Percentiles rank a stretch among this genome's conserved stretches.
Evolutionary conservation across 1,140 invertebrate species (phyloP).

Genomic region (Lysiphlebus fabarum): DNA sequence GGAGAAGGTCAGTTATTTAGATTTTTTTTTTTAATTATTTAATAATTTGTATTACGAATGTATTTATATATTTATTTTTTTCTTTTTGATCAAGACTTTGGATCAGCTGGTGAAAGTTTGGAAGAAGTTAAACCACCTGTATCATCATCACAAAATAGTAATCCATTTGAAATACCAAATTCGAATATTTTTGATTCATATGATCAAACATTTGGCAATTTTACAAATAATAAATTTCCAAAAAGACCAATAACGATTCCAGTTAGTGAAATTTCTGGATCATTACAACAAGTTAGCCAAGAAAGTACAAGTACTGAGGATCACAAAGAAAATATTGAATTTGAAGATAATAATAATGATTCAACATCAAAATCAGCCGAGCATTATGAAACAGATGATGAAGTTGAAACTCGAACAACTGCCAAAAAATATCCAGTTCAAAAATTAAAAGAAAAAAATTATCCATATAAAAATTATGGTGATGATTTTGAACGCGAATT

Average conservation of each 20-base stretch:
- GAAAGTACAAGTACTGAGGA: not conserved
- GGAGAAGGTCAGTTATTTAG: slow-evolving; percentile 19
- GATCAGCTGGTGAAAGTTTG: slow-evolving; percentile 28
- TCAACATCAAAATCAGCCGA: not conserved
- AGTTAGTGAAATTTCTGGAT: not conserved
- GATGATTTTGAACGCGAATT: slow-evolving; percentile 39
- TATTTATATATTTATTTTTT: no score
- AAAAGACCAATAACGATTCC: not conserved
- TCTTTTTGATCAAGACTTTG: no score
- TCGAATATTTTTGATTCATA: slow-evolving; percentile 24
- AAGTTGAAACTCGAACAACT: slow-evolving; percentile 29
- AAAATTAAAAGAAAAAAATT: slow-evolving; percentile 17
- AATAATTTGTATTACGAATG: no score
- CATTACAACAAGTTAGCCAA: not conserved
- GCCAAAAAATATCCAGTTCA: slow-evolving; percentile 29
- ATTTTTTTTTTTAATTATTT: no score
- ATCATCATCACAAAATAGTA: not conserved
- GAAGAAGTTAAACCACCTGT: not conserved
- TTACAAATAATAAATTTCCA: slow-evolving; percentile 1
- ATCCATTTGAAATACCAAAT: slow-evolving; percentile 8
- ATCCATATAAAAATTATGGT: slow-evolving; percentile 21
- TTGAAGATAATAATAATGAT: slow-evolving; percentile 3
- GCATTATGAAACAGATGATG: slow-evolving; percentile 3
- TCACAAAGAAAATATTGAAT: slow-evolving; percentile 5
- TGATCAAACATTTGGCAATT: slow-evolving; percentile 27